Percentiles rank a stretch among this genome's conserved stretches.
Evolutionary conservation across 2,113 vertebrate species (phyloP).

Genomic region (Leptocoma aspasia): DNA sequence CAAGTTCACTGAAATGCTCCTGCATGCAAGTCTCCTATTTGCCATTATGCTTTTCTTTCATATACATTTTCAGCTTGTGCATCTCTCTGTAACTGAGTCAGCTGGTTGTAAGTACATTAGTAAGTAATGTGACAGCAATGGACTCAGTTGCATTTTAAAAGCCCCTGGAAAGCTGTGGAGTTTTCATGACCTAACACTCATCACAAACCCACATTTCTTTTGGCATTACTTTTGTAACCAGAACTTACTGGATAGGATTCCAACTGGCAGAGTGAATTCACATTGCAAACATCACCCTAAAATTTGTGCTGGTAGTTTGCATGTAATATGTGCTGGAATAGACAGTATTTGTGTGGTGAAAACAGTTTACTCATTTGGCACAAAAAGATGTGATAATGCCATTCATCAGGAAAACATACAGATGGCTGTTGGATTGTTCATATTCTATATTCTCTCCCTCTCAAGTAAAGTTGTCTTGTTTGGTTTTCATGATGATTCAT

Average conservation of each 20-base stretch:
- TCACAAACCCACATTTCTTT: background rate
- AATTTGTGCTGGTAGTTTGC: background rate
- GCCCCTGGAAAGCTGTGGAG: background rate
- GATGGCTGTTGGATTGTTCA: constrained; percentile 11
- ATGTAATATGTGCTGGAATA: background rate
- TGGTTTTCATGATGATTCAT: constrained; percentile 3
- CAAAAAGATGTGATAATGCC: constrained; percentile 6
- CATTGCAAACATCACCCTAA: background rate
- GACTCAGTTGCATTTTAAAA: background rate
- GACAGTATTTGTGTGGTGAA: background rate
- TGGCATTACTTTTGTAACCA: background rate
- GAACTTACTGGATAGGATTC: background rate
- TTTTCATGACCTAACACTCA: background rate
- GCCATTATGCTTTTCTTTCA: background rate
- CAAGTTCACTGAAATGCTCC: background rate
- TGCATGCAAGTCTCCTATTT: background rate
- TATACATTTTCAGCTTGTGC: background rate
- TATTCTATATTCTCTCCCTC: background rate
- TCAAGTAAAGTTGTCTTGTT: background rate
- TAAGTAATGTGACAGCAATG: background rate
- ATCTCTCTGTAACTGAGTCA: background rate
- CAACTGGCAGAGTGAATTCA: background rate
- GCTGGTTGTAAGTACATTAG: background rate
- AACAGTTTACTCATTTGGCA: constrained; percentile 37
- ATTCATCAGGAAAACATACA: constrained; percentile 29